Base-by-base conservation (phyloP, 2,113 vertebrate genomes). In the Odobenus rosmarus region DNA sequence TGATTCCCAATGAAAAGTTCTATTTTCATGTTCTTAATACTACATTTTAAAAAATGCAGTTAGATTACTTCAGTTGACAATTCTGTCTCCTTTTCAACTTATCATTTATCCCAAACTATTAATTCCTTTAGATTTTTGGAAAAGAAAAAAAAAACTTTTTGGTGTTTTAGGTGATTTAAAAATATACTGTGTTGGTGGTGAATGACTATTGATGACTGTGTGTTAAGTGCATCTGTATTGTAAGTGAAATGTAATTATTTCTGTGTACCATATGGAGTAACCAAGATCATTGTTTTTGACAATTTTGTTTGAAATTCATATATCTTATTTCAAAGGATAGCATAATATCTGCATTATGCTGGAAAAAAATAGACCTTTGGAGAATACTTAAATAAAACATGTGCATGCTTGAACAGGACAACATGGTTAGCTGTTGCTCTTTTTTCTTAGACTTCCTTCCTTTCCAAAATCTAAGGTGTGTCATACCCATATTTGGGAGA, bases 201-300 rank as follows among this genome's bases (percentile, higher is more conserved):
- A 98, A 99, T 98, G 98, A 98, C 96, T 98, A 98, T 99, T 98
- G 98, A 98, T 98, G 98, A 99, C 98, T 99, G 99, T 99, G 98
- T 99, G 99, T 99, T 99, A 99, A 99, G 99, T 99, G 99, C 99
- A 99, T 98, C 98, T 99, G 99, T 99, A 99, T 98, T 99, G 99
- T 99, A 99, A 99, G 98, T 99, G 98, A 99, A 99, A 98, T 99
- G 99, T 99, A 99, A 99, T 99, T 99, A 99, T 98, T 99, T 99
- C 98, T 98, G 98, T 99, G 99, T 99, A 98, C 99, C 99, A 99
- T 99, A 99, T 98, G 98, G 98, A 99, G 98, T 98, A 99, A 98
- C 95, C 92, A 90, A 98, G 98, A 98, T 98, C 99, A 98, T 99
- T 99, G 98, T 99, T 99, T 99, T 98, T 98, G 95, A 96, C 98